phyloP scores from a whole-genome alignment of 1,140 invertebrate genomes.

The Drosophila mauritiana region DNA sequence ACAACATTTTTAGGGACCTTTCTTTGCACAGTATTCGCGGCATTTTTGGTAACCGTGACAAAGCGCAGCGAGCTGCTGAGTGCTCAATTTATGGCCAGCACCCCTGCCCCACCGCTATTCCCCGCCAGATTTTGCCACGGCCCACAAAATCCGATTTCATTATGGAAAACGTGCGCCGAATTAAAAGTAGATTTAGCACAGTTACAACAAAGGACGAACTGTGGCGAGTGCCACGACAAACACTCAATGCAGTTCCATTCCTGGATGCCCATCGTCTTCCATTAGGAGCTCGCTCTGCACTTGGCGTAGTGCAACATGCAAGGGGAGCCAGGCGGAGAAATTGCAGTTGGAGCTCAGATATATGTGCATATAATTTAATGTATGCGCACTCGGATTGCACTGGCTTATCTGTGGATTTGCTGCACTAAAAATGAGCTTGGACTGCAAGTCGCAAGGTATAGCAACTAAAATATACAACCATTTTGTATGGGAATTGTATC shows the following conservation, averaged over 20 bases:
- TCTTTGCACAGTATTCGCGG: conserved; percentile 10
- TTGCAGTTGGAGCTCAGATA: conserved; percentile 14
- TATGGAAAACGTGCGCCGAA: conserved; percentile 78
- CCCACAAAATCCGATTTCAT: conserved; percentile 78
- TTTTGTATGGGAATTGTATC: too few relatives aligned
- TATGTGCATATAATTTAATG: conserved; percentile 49
- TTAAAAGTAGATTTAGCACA: conserved; percentile 72
- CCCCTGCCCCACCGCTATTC: neutral
- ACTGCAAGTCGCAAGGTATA: neutral
- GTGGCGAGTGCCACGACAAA: conserved; percentile 27
- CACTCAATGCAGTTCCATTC: conserved; percentile 52
- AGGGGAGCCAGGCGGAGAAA: conserved; percentile 9
- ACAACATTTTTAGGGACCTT: conserved; percentile 16
- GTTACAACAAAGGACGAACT: conserved; percentile 31
- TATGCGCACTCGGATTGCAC: conserved; percentile 51
- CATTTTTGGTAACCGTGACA: conserved; percentile 45
- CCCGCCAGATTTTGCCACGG: conserved; percentile 11
- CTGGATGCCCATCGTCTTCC: conserved; percentile 15
- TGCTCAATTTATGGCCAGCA: conserved; percentile 51
- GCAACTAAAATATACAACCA: neutral
- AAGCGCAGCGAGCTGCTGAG: conserved; percentile 51
- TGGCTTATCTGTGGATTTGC: conserved; percentile 17
- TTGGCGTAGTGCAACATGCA: conserved; percentile 32
- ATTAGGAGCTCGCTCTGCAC: conserved; percentile 53
- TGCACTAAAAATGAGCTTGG: conserved; percentile 1